Base-by-base conservation (phyloP, 1,140 invertebrate species). In the Pachypsylla venusta region DNA sequence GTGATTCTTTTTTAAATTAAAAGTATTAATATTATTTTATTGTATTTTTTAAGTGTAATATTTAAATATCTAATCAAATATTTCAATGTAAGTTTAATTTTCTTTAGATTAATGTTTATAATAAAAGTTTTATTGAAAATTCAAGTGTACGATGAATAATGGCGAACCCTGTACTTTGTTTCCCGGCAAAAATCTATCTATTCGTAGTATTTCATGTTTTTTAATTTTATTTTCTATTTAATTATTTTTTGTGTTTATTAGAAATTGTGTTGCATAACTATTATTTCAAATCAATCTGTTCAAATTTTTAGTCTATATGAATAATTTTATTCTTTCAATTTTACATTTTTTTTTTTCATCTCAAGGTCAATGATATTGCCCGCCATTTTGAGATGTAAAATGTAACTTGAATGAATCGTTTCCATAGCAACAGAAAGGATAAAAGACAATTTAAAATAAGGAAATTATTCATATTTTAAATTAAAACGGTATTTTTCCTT, bases 351-450 rank as follows among this genome's bases (percentile, higher is more conserved):
- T 48, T 48, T 5, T 48, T n/a, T 48, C 4, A n/a, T 48, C n/a
- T 35, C 30, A 35, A 35, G 42, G 42, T 5, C 42, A 5, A 5
- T 19, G 4, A 48, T 48, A 10, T 48, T 48, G 42, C 42, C 42
- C 42, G 42, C 42, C 42, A 48, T 48, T 48, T 48, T 48, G 42
- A 48, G 42, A 48, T 48, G 4, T n/a, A n/a, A n/a, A n/a, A n/a
- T n/a, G n/a, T n/a, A n/a, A n/a, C n/a, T n/a, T n/a, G 16, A 48
- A 5, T 48, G 42, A 19, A 48, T 19, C 22, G 42, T 48, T 48
- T 48, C 42, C 42, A 48, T 48, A 48, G 42, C 42, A 48, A 48
- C 42, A 19, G 16, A 3, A 3, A 19, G 7, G 10, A 35, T 35
- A 35, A 35, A 35, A 35, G 10, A 48, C 16, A 19, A 48, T 4